These are phyloP conservation scores for Chaenogobius annularis DNA, from an alignment of 2,113 vertebrate genomes.

Conservation along the genomic window DNA sequence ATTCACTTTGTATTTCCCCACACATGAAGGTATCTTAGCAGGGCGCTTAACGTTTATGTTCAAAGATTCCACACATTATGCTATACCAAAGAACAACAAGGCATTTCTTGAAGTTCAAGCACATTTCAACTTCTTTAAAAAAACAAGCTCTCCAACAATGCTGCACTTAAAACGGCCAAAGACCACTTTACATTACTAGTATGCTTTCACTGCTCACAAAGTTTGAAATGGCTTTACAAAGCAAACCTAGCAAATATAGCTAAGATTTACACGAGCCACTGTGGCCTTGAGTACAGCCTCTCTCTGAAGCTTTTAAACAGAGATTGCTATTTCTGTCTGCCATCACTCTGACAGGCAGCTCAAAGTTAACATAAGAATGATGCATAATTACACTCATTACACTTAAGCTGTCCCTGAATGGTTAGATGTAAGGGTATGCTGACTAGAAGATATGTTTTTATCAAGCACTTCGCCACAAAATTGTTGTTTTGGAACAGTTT, in stretches of 20 bases:
- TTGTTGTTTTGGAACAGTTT: neutral
- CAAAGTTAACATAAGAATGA: slow-evolving; percentile 9
- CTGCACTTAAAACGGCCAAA: neutral
- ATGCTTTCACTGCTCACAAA: neutral
- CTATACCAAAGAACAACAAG: no score
- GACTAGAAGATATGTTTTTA: neutral
- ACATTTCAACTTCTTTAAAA: neutral
- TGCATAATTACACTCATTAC: slow-evolving; percentile 8
- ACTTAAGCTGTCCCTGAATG: slow-evolving; percentile 8
- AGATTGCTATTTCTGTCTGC: slow-evolving; percentile 1
- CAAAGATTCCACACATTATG: no score
- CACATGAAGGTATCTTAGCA: no score
- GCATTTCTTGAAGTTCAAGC: neutral
- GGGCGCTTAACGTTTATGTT: no score
- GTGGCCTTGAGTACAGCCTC: slow-evolving; percentile 1
- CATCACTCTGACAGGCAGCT: slow-evolving; percentile 3
- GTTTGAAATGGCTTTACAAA: slow-evolving; percentile 2
- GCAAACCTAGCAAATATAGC: neutral
- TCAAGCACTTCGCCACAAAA: neutral
- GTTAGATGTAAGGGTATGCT: neutral
- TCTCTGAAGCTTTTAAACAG: neutral
- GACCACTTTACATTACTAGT: neutral
- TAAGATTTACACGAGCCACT: neutral
- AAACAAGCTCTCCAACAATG: neutral
- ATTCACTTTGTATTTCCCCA: no score